Evolutionary conservation across 2,113 vertebrate genomes (phyloP).

Genomic region (Entelurus aequoreus): DNA sequence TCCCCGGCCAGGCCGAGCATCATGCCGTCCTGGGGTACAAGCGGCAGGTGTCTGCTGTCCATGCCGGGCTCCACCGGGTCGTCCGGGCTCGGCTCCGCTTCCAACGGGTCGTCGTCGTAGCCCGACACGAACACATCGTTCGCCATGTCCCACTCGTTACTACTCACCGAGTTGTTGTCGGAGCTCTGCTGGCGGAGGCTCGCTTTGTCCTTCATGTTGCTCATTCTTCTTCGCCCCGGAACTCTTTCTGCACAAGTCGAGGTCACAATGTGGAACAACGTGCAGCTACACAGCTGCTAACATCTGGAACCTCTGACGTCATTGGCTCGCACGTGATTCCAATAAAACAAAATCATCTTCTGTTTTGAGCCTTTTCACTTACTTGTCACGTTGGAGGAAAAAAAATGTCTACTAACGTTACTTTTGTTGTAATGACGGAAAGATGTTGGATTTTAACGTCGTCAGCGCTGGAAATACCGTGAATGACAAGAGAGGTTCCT

Average conservation of each 20-base stretch:
- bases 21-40: constrained; percentile 56
- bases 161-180: constrained; percentile 61
- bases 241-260: no score
- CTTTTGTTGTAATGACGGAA: constrained; percentile 5
- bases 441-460: background rate
- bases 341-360: background rate
- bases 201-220: constrained; percentile 37
- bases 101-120: constrained; percentile 59
- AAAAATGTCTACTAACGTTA: background rate
- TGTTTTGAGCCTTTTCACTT: rapidly evolving
- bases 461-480: no score
- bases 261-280: no score
- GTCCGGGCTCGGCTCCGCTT: constrained; percentile 25
- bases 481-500: constrained; percentile 10
- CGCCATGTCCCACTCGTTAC: constrained; percentile 73
- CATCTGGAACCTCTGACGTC: constrained; percentile 34
- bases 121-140: constrained; percentile 66
- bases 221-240: constrained; percentile 23
- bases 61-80: constrained; percentile 50
- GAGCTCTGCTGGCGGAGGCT: constrained; percentile 52
- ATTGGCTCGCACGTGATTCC: background rate
- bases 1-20: constrained; percentile 62
- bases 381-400: background rate
- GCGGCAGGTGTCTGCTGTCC: constrained; percentile 54
- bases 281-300: constrained; percentile 19